A percentile compares a stretch with the other conserved stretches of the same genome.
Evolutionary conservation across 30 jellyfish, hydroid and myxozoan species (phyloP).

Genomic region (Hydractinia echinata): DNA sequence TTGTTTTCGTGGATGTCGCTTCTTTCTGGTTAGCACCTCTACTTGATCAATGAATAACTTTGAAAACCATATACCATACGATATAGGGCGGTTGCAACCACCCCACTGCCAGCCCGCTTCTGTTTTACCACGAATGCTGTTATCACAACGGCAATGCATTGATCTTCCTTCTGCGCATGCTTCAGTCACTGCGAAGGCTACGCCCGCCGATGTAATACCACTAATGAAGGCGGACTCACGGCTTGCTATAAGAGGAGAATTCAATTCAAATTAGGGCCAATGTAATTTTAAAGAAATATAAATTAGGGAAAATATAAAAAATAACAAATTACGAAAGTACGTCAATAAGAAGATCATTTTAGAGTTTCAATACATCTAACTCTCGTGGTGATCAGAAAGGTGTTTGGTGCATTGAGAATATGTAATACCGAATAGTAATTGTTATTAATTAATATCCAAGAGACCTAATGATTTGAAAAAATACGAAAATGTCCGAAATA

Average conservation of each 20-base stretch:
- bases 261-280: background rate
- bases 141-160: conserved; percentile 66
- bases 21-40: conserved; percentile 35
- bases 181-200: conserved; percentile 65
- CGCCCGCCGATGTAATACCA: conserved; percentile 93
- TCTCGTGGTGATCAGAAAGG: too few relatives aligned
- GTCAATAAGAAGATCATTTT: too few relatives aligned
- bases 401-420: too few relatives aligned
- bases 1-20: conserved; percentile 41
- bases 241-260: conserved; percentile 46
- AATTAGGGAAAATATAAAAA: too few relatives aligned
- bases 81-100: conserved; percentile 68
- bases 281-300: too few relatives aligned
- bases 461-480: too few relatives aligned
- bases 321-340: too few relatives aligned
- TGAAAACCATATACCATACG: conserved; percentile 66
- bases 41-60: conserved; percentile 56
- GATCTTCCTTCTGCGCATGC: conserved; percentile 86
- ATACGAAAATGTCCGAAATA: too few relatives aligned
- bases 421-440: too few relatives aligned
- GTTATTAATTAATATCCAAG: too few relatives aligned
- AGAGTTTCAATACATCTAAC: too few relatives aligned
- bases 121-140: conserved; percentile 50
- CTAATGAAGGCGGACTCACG: conserved; percentile 81
- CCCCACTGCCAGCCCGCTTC: conserved; percentile 92